Evolutionary conservation across 1,140 invertebrate species (phyloP), one percentile per base, ranked within the genome.

Genomic region (Proales similis): DNA sequence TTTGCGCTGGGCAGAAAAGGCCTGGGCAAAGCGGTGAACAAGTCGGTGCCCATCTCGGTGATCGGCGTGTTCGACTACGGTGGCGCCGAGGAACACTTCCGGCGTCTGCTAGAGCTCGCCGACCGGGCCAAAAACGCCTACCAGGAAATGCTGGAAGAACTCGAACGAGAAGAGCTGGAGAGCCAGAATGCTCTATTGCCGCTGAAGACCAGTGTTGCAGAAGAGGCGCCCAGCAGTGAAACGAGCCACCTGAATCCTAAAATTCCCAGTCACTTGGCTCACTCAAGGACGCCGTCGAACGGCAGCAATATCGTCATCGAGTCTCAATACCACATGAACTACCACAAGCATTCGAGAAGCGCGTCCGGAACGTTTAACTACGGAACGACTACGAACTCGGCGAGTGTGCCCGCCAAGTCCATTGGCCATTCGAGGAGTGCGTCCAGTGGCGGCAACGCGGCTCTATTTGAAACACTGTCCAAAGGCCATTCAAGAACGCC

Each of bases 21-120:
- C 11, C 70, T 82, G n/a, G 80, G 80, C 6, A 71, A 77, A 48
- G 72, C 78, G 20, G 78, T 78, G 62, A 74, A 77, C 33, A 80
- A 80, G 66, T 73, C 77, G 39, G 79, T 79, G 19, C 73, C 77
- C 12, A 76, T 80, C 38, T 80, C 78, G 67, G 79, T 79, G 7
- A 72, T 81, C 20, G 81, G 80, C 17, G 73, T 82, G 12, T 75
- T 79, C 48, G 81, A 79, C 72, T 82, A 81, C 67, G 71, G 76
- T 53, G 80, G 80, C 7, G 72, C 73, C n/a, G 79, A 82, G 68
- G 80, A n/a, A 9, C 9, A 46, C 26, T 63, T 46, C 26, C 36
- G 43, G 19, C 19, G 17, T 19, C 32, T 63, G 17, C 26, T 48
- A 5, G 45, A 39, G n/a, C 27, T 63, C 11, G 43, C 46, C 5